Percentiles rank a stretch among this genome's conserved stretches.
These are phyloP conservation scores for Cydia fagiglandana DNA, from an alignment of 1,140 invertebrate species.

Conservation along the genomic window DNA sequence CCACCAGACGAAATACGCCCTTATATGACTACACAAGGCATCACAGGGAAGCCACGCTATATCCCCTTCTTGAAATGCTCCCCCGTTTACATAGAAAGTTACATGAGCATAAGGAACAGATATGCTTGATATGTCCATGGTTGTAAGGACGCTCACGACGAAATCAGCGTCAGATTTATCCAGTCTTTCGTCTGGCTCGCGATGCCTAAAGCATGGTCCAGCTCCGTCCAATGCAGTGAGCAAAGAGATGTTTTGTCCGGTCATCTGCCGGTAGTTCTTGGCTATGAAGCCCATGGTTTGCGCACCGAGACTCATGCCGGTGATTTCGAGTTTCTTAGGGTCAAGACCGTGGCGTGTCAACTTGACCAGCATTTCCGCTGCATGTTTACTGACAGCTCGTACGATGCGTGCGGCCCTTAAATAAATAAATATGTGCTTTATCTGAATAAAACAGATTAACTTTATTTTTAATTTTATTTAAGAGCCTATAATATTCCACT, in stretches of 20 bases:
- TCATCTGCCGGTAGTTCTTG: slow-evolving; percentile 57
- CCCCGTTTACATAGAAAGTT: slow-evolving; percentile 85
- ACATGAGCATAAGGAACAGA: slow-evolving; percentile 82
- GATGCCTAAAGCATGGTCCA: slow-evolving; percentile 65
- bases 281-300: slow-evolving; percentile 63
- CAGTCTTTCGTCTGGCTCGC: slow-evolving; percentile 56
- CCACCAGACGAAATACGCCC: slow-evolving; percentile 54
- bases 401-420: slow-evolving; percentile 59
- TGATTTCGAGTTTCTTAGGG: slow-evolving; percentile 57
- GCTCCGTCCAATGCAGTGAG: slow-evolving; percentile 63
- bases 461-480: neutral
- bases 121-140: slow-evolving; percentile 84
- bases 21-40: slow-evolving; percentile 56
- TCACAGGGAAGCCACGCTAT: slow-evolving; percentile 54
- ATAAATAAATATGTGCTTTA: slow-evolving; percentile 32
- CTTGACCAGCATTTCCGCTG: slow-evolving; percentile 55
- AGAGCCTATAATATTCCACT: neutral
- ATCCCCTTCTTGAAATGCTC: slow-evolving; percentile 82
- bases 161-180: slow-evolving; percentile 39
- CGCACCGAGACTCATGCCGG: slow-evolving; percentile 63
- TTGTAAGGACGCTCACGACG: slow-evolving; percentile 80
- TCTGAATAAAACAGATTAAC: neutral
- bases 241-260: slow-evolving; percentile 61
- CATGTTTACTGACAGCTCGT: slow-evolving; percentile 53
- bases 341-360: slow-evolving; percentile 52